A percentile compares a stretch with the other conserved stretches of the same genome.
These are phyloP conservation scores for Eupithecia tripunctaria DNA, from an alignment of 2,888 invertebrate genomes.

Conservation along the genomic window DNA sequence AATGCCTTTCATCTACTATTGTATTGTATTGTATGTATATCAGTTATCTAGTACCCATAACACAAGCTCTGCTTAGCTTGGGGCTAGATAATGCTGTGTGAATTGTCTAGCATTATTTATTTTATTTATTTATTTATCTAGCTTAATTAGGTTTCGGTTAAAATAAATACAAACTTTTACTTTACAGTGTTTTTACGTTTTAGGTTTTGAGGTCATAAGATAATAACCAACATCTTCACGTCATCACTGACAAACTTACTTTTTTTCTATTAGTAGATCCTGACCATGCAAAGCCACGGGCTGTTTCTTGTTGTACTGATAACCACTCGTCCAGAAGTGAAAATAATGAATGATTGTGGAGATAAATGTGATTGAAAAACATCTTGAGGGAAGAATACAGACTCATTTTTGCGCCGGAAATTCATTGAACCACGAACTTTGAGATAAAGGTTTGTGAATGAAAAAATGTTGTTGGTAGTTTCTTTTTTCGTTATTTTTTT, in stretches of 20 bases:
- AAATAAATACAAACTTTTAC: too few relatives aligned
- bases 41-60: too few relatives aligned
- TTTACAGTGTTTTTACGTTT: too few relatives aligned
- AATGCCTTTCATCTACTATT: too few relatives aligned
- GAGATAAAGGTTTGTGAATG: constrained; percentile 11
- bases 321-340: constrained; percentile 29
- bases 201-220: too few relatives aligned
- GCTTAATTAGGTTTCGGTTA: not conserved
- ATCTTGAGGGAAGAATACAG: constrained; percentile 18
- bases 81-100: too few relatives aligned
- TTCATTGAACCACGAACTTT: constrained; percentile 9
- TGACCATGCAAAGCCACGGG: constrained; percentile 14
- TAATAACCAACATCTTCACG: not conserved
- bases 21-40: too few relatives aligned
- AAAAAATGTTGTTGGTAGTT: not conserved
- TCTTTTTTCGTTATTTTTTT: not conserved
- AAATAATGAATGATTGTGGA: constrained; percentile 40
- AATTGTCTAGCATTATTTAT: too few relatives aligned
- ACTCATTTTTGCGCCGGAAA: constrained; percentile 8
- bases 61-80: too few relatives aligned
- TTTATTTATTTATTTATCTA: too few relatives aligned
- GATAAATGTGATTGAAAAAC: constrained; percentile 32
- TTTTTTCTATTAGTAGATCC: not conserved
- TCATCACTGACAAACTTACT: not conserved
- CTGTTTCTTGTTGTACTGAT: constrained; percentile 1